These are phyloP conservation scores for Acromyrmex charruanus DNA, from an alignment of 1,140 invertebrate genomes.

Conservation along the genomic window DNA sequence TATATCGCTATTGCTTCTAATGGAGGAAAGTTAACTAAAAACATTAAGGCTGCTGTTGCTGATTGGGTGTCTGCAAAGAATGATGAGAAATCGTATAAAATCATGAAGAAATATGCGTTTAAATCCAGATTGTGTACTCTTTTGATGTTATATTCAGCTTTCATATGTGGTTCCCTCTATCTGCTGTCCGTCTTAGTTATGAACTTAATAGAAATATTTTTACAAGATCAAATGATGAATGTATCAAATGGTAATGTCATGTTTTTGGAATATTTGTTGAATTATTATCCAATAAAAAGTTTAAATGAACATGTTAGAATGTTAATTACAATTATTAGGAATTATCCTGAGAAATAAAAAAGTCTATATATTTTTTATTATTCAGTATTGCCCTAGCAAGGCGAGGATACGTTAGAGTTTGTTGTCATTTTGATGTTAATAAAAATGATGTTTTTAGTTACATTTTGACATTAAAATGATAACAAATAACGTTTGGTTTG, in stretches of 20 bases:
- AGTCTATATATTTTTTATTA: background rate
- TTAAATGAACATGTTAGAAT: background rate
- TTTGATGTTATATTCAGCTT: background rate
- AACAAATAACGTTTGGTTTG: too few relatives aligned
- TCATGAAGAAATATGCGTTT: constrained; percentile 44
- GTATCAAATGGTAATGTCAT: constrained; percentile 11
- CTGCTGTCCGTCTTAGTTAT: background rate
- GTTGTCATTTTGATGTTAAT: too few relatives aligned
- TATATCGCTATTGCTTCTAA: background rate
- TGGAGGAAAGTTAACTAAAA: constrained; percentile 2
- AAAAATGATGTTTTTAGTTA: too few relatives aligned
- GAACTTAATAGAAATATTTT: constrained; percentile 14
- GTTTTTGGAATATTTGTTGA: constrained; percentile 10
- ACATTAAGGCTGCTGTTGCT: constrained; percentile 25
- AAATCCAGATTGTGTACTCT: constrained; percentile 25
- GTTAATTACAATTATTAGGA: background rate
- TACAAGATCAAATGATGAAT: background rate
- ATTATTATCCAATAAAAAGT: background rate
- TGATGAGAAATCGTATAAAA: constrained; percentile 8
- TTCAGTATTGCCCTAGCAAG: background rate
- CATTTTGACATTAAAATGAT: too few relatives aligned
- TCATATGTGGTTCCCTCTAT: background rate
- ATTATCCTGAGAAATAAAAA: background rate
- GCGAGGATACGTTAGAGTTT: too few relatives aligned
- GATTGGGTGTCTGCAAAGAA: constrained; percentile 29